A percentile compares a stretch with the other conserved stretches of the same genome.
phyloP scores from a whole-genome alignment of 2,113 vertebrate species.

The Nothoprocta perdicaria region DNA sequence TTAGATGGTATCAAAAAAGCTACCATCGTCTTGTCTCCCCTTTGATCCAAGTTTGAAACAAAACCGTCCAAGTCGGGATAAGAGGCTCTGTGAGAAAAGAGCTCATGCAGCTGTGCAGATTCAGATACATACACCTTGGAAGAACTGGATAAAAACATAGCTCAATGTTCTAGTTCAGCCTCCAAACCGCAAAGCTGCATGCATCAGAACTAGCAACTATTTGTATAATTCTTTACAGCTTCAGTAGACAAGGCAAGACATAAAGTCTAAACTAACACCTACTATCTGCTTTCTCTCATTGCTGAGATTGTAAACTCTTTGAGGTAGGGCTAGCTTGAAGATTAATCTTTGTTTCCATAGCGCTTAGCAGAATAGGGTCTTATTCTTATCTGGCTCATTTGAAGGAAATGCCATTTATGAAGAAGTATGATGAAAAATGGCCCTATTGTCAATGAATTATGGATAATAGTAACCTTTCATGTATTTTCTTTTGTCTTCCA shows the following conservation, averaged over 20 bases:
- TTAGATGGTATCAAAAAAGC: background rate
- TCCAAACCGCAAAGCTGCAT: constrained; percentile 20
- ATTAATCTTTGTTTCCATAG: constrained; percentile 60
- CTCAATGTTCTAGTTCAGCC: constrained; percentile 20
- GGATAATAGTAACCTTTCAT: constrained; percentile 33
- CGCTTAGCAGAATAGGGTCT: constrained; percentile 26
- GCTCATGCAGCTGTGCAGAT: constrained; percentile 16
- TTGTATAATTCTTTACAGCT: constrained; percentile 48
- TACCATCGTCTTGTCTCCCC: background rate
- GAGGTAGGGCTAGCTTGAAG: constrained; percentile 52
- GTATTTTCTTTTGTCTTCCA: constrained; percentile 41
- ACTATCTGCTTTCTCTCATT: constrained; percentile 53
- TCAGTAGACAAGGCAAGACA: constrained; percentile 40
- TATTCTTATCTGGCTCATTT: constrained; percentile 21
- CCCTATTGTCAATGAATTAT: constrained; percentile 44
- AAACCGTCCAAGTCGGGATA: background rate
- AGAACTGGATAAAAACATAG: background rate
- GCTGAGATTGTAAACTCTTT: constrained; percentile 40
- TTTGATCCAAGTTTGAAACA: background rate
- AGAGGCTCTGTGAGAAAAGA: background rate
- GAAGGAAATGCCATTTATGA: constrained; percentile 37
- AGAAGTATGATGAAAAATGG: constrained; percentile 47
- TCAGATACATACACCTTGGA: background rate
- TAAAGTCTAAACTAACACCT: constrained; percentile 50
- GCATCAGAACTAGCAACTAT: constrained; percentile 30